Percentiles rank a stretch among this genome's conserved stretches.
phyloP scores from a whole-genome alignment of 2,888 invertebrate species.

The Thelaira solivaga region DNA sequence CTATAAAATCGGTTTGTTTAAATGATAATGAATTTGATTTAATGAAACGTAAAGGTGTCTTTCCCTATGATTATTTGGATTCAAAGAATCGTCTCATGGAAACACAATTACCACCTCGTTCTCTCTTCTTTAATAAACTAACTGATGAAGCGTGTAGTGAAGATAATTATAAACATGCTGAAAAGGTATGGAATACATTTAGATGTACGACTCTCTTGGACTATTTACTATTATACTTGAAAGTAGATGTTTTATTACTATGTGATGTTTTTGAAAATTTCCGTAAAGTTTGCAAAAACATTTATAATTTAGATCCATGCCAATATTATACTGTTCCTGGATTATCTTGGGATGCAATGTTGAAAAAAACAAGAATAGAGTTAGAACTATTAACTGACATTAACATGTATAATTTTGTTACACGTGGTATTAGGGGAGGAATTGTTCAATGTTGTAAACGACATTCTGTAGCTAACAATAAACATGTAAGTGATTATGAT shows the following conservation, averaged over 20 bases:
- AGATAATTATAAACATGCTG: constrained; percentile 65
- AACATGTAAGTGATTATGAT: constrained; percentile 69
- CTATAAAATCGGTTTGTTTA: not conserved
- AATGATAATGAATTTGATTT: not conserved
- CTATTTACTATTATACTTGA: constrained; percentile 63
- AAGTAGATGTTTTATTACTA: too few species aligned
- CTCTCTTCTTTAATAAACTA: constrained; percentile 63
- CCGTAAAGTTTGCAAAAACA: too few species aligned
- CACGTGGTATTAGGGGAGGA: too few species aligned
- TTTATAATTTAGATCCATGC: constrained; percentile 21
- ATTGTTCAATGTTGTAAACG: too few species aligned
- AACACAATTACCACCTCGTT: constrained; percentile 1
- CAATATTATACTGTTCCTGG: constrained; percentile 67
- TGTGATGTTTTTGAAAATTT: too few species aligned
- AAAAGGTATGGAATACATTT: constrained; percentile 66
- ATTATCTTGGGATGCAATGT: too few species aligned
- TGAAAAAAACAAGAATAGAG: constrained; percentile 68
- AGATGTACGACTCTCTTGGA: constrained; percentile 64
- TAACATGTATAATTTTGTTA: too few species aligned
- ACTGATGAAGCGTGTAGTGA: constrained; percentile 34
- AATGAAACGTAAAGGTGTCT: constrained; percentile 9
- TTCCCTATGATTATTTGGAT: constrained; percentile 8
- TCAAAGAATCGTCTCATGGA: not conserved
- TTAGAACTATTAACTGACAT: constrained; percentile 70
- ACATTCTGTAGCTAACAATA: too few species aligned